Base-by-base conservation (phyloP, 2,888 invertebrate species). In the Drosophila quinaria region DNA sequence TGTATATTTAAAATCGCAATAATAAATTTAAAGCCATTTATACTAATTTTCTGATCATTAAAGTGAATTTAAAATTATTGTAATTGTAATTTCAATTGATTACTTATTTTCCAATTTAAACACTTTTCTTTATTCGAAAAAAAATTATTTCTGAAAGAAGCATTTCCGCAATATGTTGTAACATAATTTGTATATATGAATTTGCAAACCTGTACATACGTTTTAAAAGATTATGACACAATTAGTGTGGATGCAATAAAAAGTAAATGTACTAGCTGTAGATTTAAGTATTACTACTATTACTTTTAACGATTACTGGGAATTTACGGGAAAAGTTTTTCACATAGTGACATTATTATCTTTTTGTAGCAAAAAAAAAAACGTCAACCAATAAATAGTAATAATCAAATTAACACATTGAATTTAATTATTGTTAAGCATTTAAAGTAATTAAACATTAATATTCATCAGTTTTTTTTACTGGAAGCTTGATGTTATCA, bases 181-280 rank as follows among this genome's bases (percentile, higher is more conserved):
- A 58, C 11, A 56, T 44, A 58, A 58, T 47, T 47, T 58, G 47
- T 47, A 47, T 47, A 58, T 47, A 58, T 15, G 15, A 37, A 46
- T 37, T 58, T 29, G 8, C 15, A 29, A 33, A 37, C 9, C 46
- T 58, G 58, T 58, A 47, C 25, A 58, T 58, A 58, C 37, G 29
- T 22, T 25, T 58, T 15, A 47, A 47, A 47, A 58, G 13, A 37
- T 35, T 37, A 47, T 37, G 13, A 46, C 37, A 46, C 46, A 47
- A 25, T 47, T 15, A n/a, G 46, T 35, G 46, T 58, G 37, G 25
- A 25, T 58, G 25, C 58, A 58, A 25, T 29, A 58, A 46, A 35
- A 37, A 35, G 4, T 46, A 37, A 37, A 37, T 35, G 25, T 47
- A n/a, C n/a, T n/a, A 58, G 17, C 35, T 58, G 22, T 41, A 35